A percentile compares a stretch with the other conserved stretches of the same genome.
These are phyloP conservation scores for Agrilus cyanescens DNA, from an alignment of 2,888 invertebrate species.

Conservation along the genomic window DNA sequence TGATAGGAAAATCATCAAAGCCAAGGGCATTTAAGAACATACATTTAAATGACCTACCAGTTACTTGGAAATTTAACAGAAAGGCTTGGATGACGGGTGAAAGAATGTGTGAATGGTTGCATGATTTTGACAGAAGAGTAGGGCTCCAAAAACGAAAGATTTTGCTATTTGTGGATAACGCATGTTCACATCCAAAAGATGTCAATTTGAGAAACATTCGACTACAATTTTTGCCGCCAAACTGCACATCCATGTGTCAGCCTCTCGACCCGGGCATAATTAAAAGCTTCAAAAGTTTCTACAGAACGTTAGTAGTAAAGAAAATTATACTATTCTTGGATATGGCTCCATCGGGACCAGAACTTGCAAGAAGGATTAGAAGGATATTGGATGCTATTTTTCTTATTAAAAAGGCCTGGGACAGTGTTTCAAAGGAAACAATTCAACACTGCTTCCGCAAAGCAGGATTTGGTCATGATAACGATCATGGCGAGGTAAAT, in stretches of 20 bases:
- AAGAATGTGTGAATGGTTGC: conserved; percentile 12
- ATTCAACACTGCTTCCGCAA: conserved; percentile 3
- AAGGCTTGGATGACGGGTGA: conserved; percentile 13
- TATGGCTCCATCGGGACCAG: neutral
- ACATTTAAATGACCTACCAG: conserved; percentile 6
- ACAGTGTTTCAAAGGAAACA: neutral
- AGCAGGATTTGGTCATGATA: neutral
- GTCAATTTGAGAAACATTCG: conserved; percentile 7
- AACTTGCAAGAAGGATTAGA: neutral
- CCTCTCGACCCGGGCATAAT: conserved; percentile 11
- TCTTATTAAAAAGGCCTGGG: neutral
- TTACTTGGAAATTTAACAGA: conserved; percentile 10
- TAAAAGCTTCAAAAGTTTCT: conserved; percentile 7
- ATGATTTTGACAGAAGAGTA: conserved; percentile 8
- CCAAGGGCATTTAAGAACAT: conserved; percentile 10
- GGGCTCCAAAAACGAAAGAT: conserved; percentile 11
- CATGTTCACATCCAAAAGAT: conserved; percentile 7
- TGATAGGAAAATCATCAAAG: conserved; percentile 16
- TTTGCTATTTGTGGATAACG: conserved; percentile 10
- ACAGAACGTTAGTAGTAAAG: conserved; percentile 2
- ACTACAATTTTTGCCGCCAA: conserved; percentile 11
- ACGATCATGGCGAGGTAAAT: neutral
- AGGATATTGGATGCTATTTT: conserved; percentile 1
- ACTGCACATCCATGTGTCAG: conserved; percentile 9
- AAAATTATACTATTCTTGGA: conserved; percentile 4